Evolutionary conservation across 1,140 invertebrate species (phyloP).

Genomic region (Orchestia grillus): DNA sequence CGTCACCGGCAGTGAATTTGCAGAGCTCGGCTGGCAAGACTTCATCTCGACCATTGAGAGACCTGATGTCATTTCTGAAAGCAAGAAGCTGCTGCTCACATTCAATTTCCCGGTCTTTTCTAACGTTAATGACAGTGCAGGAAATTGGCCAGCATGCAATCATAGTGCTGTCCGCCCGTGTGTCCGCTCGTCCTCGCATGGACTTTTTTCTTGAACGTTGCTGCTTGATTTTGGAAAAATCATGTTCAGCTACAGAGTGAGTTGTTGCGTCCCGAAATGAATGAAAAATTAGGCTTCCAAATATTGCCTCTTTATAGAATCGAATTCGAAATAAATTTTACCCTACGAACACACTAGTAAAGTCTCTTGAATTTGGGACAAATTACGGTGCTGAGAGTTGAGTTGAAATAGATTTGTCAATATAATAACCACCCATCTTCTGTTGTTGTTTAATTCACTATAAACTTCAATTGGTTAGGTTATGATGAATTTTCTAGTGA

Average conservation of each 20-base stretch:
- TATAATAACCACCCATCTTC: neutral
- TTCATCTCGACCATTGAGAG: conserved; percentile 30
- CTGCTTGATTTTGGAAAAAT: neutral
- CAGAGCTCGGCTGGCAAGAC: neutral
- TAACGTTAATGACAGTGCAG: conserved; percentile 41
- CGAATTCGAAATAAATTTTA: neutral
- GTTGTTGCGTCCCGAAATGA: neutral
- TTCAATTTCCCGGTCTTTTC: conserved; percentile 55
- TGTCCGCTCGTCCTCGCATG: neutral
- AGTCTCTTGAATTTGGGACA: neutral
- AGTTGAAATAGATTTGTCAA: neutral
- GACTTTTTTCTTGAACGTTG: neutral
- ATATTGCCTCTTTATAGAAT: neutral
- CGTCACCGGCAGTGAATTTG: conserved; percentile 19
- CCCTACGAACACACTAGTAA: neutral
- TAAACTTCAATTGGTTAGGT: neutral
- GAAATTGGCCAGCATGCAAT: conserved; percentile 46
- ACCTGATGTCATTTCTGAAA: conserved; percentile 42
- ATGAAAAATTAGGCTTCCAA: neutral
- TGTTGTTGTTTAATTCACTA: neutral
- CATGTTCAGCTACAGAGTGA: neutral
- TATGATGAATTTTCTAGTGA: neutral
- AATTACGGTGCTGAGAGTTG: neutral
- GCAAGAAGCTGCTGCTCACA: conserved; percentile 46
- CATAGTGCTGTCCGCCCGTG: conserved; percentile 5